Evolutionary conservation across 2,113 vertebrate genomes (phyloP).

Genomic region (Colius striatus): DNA sequence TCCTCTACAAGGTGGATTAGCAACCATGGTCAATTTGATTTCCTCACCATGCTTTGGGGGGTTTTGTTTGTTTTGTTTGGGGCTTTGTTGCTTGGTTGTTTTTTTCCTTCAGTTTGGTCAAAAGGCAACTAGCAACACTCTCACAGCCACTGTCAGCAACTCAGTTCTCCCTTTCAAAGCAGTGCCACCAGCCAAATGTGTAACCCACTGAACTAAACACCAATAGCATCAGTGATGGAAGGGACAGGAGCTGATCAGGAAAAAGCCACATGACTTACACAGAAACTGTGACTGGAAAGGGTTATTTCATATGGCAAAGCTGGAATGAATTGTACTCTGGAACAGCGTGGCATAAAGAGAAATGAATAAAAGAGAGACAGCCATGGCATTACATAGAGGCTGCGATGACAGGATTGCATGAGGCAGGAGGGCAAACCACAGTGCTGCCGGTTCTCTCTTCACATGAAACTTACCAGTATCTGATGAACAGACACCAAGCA

Average conservation of each 20-base stretch:
- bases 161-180: not conserved
- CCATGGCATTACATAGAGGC: not conserved
- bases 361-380: not conserved
- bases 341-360: not conserved
- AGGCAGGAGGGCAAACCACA: accelerated
- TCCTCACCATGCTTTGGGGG: not conserved
- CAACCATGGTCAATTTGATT: not conserved
- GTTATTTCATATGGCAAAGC: not conserved
- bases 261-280: not conserved
- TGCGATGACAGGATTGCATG: accelerated
- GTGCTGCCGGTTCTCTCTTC: accelerated
- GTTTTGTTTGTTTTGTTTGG: not conserved
- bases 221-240: not conserved
- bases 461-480: not conserved
- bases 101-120: not conserved
- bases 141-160: not conserved
- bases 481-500: not conserved
- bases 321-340: not conserved
- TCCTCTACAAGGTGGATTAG: no score
- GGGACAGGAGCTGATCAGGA: not conserved
- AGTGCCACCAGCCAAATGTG: not conserved
- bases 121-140: not conserved
- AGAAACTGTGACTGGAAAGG: not conserved
- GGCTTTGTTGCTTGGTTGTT: not conserved
- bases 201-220: not conserved